phyloP scores from a whole-genome alignment of 2,113 vertebrate genomes.

The Jaculus jaculus region DNA sequence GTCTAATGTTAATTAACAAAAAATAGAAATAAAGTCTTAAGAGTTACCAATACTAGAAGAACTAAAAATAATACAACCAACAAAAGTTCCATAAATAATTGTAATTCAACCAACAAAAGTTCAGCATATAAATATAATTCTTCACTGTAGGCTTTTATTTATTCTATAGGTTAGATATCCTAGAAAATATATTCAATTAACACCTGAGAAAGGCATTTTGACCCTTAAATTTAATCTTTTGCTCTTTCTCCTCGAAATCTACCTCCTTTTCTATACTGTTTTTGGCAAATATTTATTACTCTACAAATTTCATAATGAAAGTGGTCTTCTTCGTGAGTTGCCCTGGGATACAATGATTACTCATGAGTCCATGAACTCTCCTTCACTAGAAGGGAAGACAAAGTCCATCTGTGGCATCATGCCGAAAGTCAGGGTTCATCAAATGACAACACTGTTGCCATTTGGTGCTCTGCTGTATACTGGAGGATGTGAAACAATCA shows the following conservation, averaged over 20 bases:
- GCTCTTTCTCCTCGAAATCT: conserved; percentile 5
- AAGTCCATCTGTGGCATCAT: neutral
- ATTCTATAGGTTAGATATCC: neutral
- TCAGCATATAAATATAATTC: neutral
- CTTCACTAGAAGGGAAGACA: neutral
- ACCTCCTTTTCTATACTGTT: neutral
- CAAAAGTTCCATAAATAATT: neutral
- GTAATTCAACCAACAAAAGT: conserved; percentile 4
- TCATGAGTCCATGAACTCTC: neutral
- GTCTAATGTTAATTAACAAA: neutral
- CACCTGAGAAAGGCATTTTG: neutral
- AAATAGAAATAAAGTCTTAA: neutral
- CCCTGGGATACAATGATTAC: neutral
- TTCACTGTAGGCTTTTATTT: neutral
- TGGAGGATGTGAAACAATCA: neutral
- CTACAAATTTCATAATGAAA: neutral
- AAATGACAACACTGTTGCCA: neutral
- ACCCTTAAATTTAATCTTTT: neutral
- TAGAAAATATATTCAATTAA: conserved; percentile 6
- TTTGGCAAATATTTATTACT: neutral
- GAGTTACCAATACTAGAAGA: neutral
- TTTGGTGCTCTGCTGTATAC: neutral
- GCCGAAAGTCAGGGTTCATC: neutral
- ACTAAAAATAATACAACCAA: conserved; percentile 4
- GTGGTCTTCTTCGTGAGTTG: neutral